Evolutionary conservation across 1,140 invertebrate genomes (phyloP).

Genomic region (Branchinecta lynchi): DNA sequence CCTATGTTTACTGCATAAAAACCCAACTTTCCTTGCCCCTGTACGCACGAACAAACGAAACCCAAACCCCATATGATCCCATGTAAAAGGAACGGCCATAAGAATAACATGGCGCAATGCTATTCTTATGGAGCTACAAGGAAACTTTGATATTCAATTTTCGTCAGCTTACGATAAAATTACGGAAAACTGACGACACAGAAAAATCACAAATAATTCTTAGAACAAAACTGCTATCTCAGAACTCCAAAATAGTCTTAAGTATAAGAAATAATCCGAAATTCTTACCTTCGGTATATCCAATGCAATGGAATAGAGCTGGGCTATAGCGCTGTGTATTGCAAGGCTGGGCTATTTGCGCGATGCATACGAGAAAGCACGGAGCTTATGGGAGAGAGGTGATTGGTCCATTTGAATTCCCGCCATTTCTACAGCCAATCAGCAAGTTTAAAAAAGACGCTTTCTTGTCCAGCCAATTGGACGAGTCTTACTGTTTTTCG

Average conservation of each 20-base stretch:
- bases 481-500: no score
- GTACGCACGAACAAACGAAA: no score
- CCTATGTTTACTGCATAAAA: no score
- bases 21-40: no score
- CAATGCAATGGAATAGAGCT: not conserved
- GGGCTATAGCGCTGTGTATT: not conserved
- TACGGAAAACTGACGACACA: not conserved
- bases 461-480: not conserved
- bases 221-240: not conserved
- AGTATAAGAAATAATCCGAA: not conserved
- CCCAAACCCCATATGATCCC: no score
- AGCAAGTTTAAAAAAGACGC: not conserved
- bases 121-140: not conserved
- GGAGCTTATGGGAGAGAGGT: not conserved
- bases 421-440: not conserved
- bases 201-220: not conserved
- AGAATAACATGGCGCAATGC: conserved; percentile 2
- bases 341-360: not conserved
- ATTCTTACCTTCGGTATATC: conserved; percentile 2
- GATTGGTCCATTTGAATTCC: not conserved
- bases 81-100: not conserved
- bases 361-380: not conserved
- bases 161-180: not conserved
- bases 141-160: not conserved
- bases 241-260: not conserved